Conservation (phyloP, 2,888 invertebrate species). For the Pristionchus fissidentatus region DNA sequence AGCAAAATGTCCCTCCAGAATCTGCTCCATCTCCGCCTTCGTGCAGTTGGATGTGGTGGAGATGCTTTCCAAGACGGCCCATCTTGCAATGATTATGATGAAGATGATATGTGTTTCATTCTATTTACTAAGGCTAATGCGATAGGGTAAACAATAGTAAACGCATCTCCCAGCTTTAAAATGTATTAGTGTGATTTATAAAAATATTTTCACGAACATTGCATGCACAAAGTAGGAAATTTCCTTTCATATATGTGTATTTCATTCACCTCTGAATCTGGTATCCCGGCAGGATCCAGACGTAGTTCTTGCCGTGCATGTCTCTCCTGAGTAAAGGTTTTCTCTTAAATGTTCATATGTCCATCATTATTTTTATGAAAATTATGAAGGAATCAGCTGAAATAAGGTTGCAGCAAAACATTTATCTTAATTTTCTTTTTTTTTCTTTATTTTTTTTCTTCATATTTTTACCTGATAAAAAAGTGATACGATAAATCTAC, state of each 20-base stretch:
- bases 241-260: background rate
- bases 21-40: slow-evolving; percentile 84
- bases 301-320: slow-evolving; percentile 91
- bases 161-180: background rate
- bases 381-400: background rate
- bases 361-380: background rate
- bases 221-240: no score
- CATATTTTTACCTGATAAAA: background rate
- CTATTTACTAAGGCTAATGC: no score
- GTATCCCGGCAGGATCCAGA: slow-evolving; percentile 91
- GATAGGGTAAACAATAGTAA: no score
- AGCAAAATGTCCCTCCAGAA: slow-evolving; percentile 89
- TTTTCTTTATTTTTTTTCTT: background rate
- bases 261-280: slow-evolving; percentile 70
- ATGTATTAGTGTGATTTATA: background rate
- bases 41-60: slow-evolving; percentile 79
- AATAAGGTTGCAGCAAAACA: background rate
- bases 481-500: background rate
- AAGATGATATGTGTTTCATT: background rate
- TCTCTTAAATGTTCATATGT: background rate
- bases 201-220: background rate
- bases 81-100: background rate
- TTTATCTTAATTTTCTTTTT: no score
- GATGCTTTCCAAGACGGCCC: background rate
- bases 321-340: slow-evolving; percentile 51